Evolutionary conservation across 2,888 invertebrate species (phyloP).

Genomic region (Taphrorychus bicolor): DNA sequence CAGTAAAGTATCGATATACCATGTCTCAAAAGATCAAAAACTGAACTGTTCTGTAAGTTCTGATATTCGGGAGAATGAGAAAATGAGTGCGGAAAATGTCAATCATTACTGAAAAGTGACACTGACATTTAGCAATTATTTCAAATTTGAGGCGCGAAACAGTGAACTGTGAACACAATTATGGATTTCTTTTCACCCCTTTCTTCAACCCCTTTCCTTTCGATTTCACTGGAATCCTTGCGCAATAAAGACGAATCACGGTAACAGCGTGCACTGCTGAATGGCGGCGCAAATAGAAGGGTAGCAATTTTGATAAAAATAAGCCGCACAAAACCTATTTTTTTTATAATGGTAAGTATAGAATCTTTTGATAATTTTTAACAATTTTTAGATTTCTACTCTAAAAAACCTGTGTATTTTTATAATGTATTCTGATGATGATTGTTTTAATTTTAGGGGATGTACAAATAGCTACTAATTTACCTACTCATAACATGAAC

Average conservation of each 20-base stretch:
- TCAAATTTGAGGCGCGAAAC: too few species aligned
- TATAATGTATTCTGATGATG: neutral
- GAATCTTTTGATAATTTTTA: neutral
- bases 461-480: neutral
- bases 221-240: neutral
- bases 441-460: neutral
- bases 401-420: neutral
- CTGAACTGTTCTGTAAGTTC: too few species aligned
- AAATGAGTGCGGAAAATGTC: too few species aligned
- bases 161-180: too few species aligned
- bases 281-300: neutral
- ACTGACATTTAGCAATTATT: too few species aligned
- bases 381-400: neutral
- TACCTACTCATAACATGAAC: slow-evolving; percentile 67
- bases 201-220: neutral
- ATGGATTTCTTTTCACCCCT: neutral
- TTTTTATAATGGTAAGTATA: neutral
- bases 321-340: neutral
- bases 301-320: neutral
- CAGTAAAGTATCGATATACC: too few species aligned
- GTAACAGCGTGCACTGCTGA: neutral
- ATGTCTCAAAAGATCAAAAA: too few species aligned
- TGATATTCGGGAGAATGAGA: too few species aligned
- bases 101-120: too few species aligned
- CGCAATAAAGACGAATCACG: neutral